Evolutionary conservation across 2,797 vertebrate genomes (phyloP), one percentile per base, ranked within the genome.

Genomic region (Botia almorhae): DNA sequence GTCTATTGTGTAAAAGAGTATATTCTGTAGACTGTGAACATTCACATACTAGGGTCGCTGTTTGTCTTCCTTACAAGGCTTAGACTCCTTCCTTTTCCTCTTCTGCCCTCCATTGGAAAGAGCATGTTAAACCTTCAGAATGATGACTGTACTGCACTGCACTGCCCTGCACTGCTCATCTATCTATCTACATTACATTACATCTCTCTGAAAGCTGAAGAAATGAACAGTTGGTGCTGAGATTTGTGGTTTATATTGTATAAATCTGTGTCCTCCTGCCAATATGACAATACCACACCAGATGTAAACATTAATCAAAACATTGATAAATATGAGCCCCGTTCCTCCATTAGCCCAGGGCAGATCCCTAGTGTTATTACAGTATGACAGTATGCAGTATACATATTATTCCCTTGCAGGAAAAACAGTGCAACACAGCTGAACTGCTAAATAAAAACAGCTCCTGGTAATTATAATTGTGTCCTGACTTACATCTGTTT

Each of bases 71-170:
- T 67, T 77, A 69, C 70, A 53, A 56, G 75, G 63, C 69, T 51
- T 58, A 65, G 65, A 74, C 74, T 90, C 78, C 82, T 71, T 91
- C 85, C 92, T 91, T 93, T 92, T 92, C 89, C 92, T 95, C 93
- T 94, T 89, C 95, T 95, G 93, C 93, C 87, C 92, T 91, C 92
- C 93, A 88, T 90, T 89, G 92, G 92, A 95, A 91, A 88, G 85
- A 90, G 29, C 76, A 84, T 87, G 85, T 79, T 90, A 88, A 89
- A 81, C 87, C 84, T 50, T 29, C 69, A 63, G 55, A 21, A 13
- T 10, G n/a, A 23, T 68, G 71, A 61, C 33, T 82, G 12, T 74
- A 50, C 23, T 55, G 11, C 11, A 33, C 43, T 11, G 43, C 43
- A 10, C 43, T 46, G 4, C 33, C 33, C 43, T 1, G 43, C 43